phyloP scores from a whole-genome alignment of 2,888 invertebrate genomes.

The Protophormia terraenovae region DNA sequence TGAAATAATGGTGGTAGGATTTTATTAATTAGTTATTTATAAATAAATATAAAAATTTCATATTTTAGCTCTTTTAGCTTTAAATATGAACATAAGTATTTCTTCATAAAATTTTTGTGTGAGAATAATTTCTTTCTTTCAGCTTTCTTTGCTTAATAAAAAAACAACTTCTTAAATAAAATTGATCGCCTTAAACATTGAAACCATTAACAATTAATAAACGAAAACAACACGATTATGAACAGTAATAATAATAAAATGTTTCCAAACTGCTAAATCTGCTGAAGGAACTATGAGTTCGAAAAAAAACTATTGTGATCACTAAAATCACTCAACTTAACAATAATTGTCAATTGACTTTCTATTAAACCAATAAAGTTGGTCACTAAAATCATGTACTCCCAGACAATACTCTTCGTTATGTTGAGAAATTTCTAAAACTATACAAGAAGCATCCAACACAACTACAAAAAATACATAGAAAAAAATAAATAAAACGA shows the following conservation, averaged over 20 bases:
- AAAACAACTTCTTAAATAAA: not conserved
- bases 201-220: slow-evolving; percentile 66
- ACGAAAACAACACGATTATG: slow-evolving; percentile 62
- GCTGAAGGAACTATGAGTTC: not conserved
- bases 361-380: slow-evolving; percentile 71
- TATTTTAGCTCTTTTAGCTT: not conserved
- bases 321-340: slow-evolving; percentile 68
- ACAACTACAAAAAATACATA: not conserved
- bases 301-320: slow-evolving; percentile 39
- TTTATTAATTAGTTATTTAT: too few species aligned
- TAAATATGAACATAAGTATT: too few species aligned
- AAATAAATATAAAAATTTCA: too few species aligned
- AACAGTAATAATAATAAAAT: slow-evolving; percentile 48
- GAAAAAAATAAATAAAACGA: not conserved
- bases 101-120: not conserved
- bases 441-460: not conserved
- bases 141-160: not conserved
- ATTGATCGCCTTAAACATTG: slow-evolving; percentile 52
- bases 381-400: slow-evolving; percentile 68
- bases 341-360: slow-evolving; percentile 79
- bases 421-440: slow-evolving; percentile 18
- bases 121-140: slow-evolving; percentile 1
- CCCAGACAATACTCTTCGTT: slow-evolving; percentile 43
- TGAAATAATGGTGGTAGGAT: too few species aligned
- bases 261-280: slow-evolving; percentile 1